Evolutionary conservation across 2,797 vertebrate species (phyloP), one percentile per base, ranked within the genome.

Genomic region (Sebastes baramenuke): DNA sequence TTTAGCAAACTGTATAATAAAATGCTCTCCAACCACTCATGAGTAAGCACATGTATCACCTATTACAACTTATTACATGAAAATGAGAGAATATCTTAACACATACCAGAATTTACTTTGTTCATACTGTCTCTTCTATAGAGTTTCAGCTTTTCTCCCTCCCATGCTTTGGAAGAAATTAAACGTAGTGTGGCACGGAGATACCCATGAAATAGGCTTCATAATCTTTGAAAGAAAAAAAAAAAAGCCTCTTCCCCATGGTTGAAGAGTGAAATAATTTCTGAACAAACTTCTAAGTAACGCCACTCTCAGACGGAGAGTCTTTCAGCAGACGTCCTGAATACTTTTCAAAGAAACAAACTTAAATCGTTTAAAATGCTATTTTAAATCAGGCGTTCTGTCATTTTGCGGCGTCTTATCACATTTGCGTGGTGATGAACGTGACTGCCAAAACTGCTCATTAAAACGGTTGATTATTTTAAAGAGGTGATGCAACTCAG

Each of bases 401-500:
- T 77, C 32, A 84, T 87, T 89, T 71, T 76, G 69, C 58, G 22
- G 82, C 78, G 27, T 75, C 79, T 92, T 88, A 90, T 90, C 89
- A 74, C 81, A 86, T 84, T 87, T 87, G 81, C 56, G 72, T 85
- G 86, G 79, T 75, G 84, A 88, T 76, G 77, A 81, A 79, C 76
- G 65, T 5, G 34, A 72, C 73, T 89, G 89, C 83, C 92, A 93
- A 87, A 87, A 86, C 42, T 36, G 80, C 86, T 93, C 81, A 88
- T 87, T 88, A 72, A 79, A 83, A 85, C 73, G 62, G 68, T 49
- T 77, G 82, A 89, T 89, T 87, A 88, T 90, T 92, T 83, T 88
- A 83, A 91, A 88, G 76, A 89, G 79, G 83, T 94, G 94, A 94
- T 89, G 94, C 85, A 94, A 94, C 59, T 81, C 20, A 65, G 9